A percentile compares a stretch with the other conserved stretches of the same genome.
Conservation (phyloP, 2,888 invertebrate species). For the Xanthia togata region DNA sequence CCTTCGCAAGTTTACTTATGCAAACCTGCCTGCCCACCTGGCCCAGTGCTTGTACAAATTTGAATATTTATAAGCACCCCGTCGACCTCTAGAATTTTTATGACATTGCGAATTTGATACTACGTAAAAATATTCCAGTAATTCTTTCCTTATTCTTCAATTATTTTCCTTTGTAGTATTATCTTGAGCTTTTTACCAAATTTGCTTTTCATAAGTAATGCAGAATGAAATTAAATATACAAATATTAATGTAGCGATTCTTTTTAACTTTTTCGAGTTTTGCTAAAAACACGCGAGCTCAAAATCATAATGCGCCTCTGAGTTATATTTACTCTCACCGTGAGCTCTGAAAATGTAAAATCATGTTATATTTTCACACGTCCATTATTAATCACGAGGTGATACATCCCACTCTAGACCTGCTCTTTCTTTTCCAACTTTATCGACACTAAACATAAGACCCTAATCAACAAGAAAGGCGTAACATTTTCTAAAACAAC, state of each 20-base stretch:
- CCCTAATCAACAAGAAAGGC: background rate
- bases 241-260: conserved; percentile 29
- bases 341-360: background rate
- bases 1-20: conserved; percentile 77
- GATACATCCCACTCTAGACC: no score
- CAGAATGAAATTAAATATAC: conserved; percentile 43
- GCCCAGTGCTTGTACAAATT: conserved; percentile 77
- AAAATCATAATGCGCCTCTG: background rate
- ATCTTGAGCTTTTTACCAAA: conserved; percentile 63
- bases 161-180: conserved; percentile 64
- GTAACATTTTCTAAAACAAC: background rate
- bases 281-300: conserved; percentile 22
- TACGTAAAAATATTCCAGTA: conserved; percentile 58
- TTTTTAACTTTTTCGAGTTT: conserved; percentile 25
- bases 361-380: background rate
- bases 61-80: conserved; percentile 78
- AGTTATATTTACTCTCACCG: conserved; percentile 16
- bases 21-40: conserved; percentile 76
- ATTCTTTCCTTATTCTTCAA: conserved; percentile 67
- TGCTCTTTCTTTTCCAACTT: background rate
- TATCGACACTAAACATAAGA: background rate
- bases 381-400: background rate
- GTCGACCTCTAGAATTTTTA: conserved; percentile 74
- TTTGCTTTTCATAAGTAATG: conserved; percentile 64
- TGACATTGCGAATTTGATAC: conserved; percentile 76